Conservation (phyloP, 1,140 invertebrate species). For the Camponotus vicinus region DNA sequence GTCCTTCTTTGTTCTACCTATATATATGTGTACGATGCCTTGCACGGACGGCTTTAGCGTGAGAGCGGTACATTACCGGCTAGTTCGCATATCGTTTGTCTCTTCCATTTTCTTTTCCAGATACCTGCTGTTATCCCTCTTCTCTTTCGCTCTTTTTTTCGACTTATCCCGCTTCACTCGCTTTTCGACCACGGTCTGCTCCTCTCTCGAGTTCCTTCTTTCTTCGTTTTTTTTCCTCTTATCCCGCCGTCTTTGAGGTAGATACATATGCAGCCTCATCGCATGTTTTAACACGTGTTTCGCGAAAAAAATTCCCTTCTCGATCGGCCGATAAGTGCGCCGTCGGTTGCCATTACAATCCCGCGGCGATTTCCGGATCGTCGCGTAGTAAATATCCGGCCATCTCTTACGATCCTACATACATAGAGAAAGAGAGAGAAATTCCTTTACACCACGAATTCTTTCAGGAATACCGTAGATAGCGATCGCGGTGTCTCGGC, state of each 20-base stretch:
- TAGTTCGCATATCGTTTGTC: constrained; percentile 48
- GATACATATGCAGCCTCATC: constrained; percentile 55
- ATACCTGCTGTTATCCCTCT: background rate
- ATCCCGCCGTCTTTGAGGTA: background rate
- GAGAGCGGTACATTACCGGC: constrained; percentile 43
- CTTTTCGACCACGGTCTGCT: background rate
- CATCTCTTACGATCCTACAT: constrained; percentile 37
- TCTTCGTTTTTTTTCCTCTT: background rate
- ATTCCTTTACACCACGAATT: constrained; percentile 68
- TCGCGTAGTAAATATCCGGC: constrained; percentile 69
- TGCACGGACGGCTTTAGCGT: constrained; percentile 48
- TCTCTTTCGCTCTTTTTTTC: background rate
- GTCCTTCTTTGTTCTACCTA: background rate
- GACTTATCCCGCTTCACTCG: background rate
- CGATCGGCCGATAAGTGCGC: constrained; percentile 69
- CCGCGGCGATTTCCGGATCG: constrained; percentile 70
- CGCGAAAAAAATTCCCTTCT: constrained; percentile 71
- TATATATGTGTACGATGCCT: background rate
- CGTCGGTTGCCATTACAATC: constrained; percentile 68
- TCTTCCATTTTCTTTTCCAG: constrained; percentile 12
- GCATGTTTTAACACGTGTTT: constrained; percentile 78
- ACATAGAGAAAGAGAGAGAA: constrained; percentile 1
- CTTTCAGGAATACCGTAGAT: constrained; percentile 73
- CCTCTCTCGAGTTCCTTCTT: background rate
- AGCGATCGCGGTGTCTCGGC: constrained; percentile 57